Evolutionary conservation across 1,140 invertebrate genomes (phyloP).

Genomic region (Ceratosolen fusciceps): DNA sequence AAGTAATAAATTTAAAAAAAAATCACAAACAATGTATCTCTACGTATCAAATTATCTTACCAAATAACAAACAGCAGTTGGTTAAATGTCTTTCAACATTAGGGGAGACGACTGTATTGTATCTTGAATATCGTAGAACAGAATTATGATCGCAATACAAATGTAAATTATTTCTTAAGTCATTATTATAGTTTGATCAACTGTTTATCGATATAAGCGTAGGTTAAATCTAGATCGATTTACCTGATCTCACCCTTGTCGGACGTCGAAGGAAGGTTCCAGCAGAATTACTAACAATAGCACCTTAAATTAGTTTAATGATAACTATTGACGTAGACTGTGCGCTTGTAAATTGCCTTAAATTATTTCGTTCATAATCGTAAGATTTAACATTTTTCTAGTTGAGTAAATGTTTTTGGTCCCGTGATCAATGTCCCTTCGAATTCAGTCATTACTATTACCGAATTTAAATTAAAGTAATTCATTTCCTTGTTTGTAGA

Average conservation of each 20-base stretch:
- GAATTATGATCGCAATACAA: background rate
- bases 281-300: conserved; percentile 6
- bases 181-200: conserved; percentile 1
- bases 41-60: background rate
- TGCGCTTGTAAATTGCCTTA: conserved; percentile 45
- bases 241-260: conserved; percentile 51
- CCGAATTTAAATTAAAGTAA: background rate
- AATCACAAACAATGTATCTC: conserved; percentile 23
- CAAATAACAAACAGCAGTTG: background rate
- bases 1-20: conserved; percentile 2
- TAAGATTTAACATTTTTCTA: conserved; percentile 35
- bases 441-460: conserved; percentile 21
- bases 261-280: conserved; percentile 41
- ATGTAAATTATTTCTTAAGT: conserved; percentile 39
- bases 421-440: conserved; percentile 18
- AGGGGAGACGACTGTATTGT: conserved; percentile 3
- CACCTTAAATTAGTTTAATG: conserved; percentile 19
- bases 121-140: conserved; percentile 11
- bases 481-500: too few relatives aligned
- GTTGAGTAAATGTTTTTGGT: conserved; percentile 31
- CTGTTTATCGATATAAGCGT: background rate
- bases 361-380: conserved; percentile 28
- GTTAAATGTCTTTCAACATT: too few relatives aligned
- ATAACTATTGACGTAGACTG: conserved; percentile 25
- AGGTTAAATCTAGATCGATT: conserved; percentile 48